phyloP scores from a whole-genome alignment of 2,888 invertebrate species.

The Leuctra nigra region DNA sequence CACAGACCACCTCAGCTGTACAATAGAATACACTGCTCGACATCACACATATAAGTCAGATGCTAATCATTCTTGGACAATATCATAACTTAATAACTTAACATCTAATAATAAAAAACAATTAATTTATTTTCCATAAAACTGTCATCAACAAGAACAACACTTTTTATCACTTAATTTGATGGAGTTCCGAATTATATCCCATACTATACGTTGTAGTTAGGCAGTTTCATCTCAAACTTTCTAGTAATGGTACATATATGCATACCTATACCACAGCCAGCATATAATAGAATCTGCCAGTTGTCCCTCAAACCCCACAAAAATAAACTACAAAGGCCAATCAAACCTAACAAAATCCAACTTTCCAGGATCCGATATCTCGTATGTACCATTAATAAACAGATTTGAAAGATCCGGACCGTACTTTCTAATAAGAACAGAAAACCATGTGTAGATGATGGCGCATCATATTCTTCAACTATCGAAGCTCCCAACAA shows the following conservation, averaged over 20 bases:
- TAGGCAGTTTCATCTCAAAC: constrained; percentile 18
- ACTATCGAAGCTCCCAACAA: constrained; percentile 9
- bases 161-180: too few species aligned
- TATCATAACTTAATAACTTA: too few species aligned
- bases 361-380: constrained; percentile 19
- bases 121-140: too few species aligned
- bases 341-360: background rate
- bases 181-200: too few species aligned
- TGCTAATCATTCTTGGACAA: too few species aligned
- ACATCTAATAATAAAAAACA: too few species aligned
- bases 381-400: constrained; percentile 10
- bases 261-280: constrained; percentile 14
- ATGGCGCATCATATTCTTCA: constrained; percentile 21
- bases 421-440: constrained; percentile 19
- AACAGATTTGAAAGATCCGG: constrained; percentile 8
- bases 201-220: constrained; percentile 21
- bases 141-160: too few species aligned
- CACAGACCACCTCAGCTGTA: too few species aligned
- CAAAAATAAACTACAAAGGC: constrained; percentile 4
- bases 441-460: constrained; percentile 13
- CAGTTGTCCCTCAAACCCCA: constrained; percentile 17
- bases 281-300: constrained; percentile 18
- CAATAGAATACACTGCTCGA: too few species aligned
- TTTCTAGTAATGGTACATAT: constrained; percentile 8
- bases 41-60: too few species aligned